Base-by-base conservation (phyloP, 2,797 vertebrate genomes). In the Phoeniculus purpureus region DNA sequence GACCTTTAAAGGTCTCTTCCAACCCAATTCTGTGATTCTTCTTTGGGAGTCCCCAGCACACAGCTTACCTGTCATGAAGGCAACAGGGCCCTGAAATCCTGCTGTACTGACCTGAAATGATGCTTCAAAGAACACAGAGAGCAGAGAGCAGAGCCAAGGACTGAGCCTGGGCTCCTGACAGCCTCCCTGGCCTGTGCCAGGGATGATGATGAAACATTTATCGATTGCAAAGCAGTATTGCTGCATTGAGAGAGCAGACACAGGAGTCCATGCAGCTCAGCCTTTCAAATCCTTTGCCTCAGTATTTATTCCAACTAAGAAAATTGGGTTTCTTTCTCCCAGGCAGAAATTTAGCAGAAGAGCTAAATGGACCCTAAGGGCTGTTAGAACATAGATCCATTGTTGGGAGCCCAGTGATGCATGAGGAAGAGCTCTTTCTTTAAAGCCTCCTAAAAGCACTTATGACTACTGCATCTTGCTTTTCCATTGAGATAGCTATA, bases 161-260 rank as follows among this genome's bases (percentile, higher is more conserved):
- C 5, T 58, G 40, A 84, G 13, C 32, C 8, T 68, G 54, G 48
- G 25, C 54, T 91, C 50, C 85, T 81, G 62, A 62, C 16, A 79
- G 51, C 67, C 71, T 71, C 55, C 27, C 34, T 89, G 45, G 20
- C 31, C 59, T 62, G 37, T 0, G 7, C 43, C 37, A 92, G 90
- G 86, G 85, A 80, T 58, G 25, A 73, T 68, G 85, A 80, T 72
- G 81, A 92, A 94, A 82, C 26, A 14, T 85, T 74, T 94, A 65
- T 75, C 74, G 78, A 89, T 61, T 71, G 61, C 48, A 61, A 13
- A 48, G 78, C 82, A 77, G 70, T 21, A 68, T 15, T 20, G 45
- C 61, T 76, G 87, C 80, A 50, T 34, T 51, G 56, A 71, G 76
- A 68, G 59, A 27, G 31, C 89, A 60, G 9, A 67, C 64, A 62